Base-by-base conservation (phyloP, 1,140 invertebrate genomes). In the Brachionus calyciflorus region DNA sequence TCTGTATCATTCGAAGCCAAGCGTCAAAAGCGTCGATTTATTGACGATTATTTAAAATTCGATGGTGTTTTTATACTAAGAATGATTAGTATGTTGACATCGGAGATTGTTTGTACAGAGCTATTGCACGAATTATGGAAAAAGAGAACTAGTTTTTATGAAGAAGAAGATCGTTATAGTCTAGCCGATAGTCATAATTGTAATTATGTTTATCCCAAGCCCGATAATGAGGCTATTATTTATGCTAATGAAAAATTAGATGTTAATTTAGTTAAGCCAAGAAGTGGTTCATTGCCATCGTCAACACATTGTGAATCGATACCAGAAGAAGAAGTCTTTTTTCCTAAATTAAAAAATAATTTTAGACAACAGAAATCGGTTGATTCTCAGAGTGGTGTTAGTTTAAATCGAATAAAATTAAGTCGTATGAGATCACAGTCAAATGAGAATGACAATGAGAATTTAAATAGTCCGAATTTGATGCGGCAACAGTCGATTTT, bases 61-160 rank as follows among this genome's bases (percentile, higher is more conserved):
- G 73, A 76, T 14, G 73, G 73, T 48, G 73, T 76, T 3, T 76
- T 76, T 46, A 76, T 76, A 40, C 40, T 76, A 4, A 41, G 73
- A 17, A 76, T 76, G 73, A 55, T 76, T 26, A 57, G 73, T 14
- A 76, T 60, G 53, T 24, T 57, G 9, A 60, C 73, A 57, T 55
- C 49, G 1, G 73, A 76, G 7, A 57, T 57, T 37, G 41, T 76
- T 12, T 28, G 49, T 14, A 76, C 73, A 19, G 73, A 76, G 51
- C 19, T 76, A n/a, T 30, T 76, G 49, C 73, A 76, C 21, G 73
- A 60, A 17, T 10, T 76, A 9, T 76, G 73, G 73, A 49, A 73
- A 17, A 51, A 55, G 9, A 21, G 60, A n/a, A 12, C 60, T 24
- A 19, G 41, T 7, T 26, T 19, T 44, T 19, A 24, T 44, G 30